Conservation (phyloP, 2,797 vertebrate genomes). For the Sebastes melanostomus region DNA sequence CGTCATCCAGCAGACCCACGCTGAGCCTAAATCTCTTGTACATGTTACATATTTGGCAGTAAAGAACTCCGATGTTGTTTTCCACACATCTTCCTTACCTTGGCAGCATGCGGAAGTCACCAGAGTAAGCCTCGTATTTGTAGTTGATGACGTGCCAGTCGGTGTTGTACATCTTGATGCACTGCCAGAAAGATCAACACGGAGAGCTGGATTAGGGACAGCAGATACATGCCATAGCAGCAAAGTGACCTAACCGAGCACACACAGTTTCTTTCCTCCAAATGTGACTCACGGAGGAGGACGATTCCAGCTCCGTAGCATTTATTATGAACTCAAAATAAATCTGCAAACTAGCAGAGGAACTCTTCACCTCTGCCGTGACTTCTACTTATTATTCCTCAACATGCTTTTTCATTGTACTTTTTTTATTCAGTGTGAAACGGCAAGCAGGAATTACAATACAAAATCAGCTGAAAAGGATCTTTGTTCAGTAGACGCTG, state of each 20-base stretch:
- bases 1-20: not conserved
- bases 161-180: constrained; percentile 96
- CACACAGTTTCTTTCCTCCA: not conserved
- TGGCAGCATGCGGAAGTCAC: constrained; percentile 95
- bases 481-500: constrained; percentile 40
- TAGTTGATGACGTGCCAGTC: constrained; percentile 96
- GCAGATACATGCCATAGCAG: constrained; percentile 1
- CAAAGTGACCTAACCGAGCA: not conserved
- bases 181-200: constrained; percentile 84
- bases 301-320: not conserved
- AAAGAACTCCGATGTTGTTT: not conserved
- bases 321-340: not conserved
- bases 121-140: constrained; percentile 97
- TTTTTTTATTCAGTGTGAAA: constrained; percentile 15
- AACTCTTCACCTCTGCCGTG: not conserved
- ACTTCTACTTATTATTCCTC: not conserved
- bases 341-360: not conserved
- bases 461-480: constrained; percentile 25
- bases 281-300: not conserved
- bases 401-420: not conserved
- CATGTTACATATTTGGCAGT: not conserved
- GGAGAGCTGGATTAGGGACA: constrained; percentile 52
- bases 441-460: constrained; percentile 1
- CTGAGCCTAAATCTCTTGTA: constrained; percentile 31
- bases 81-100: constrained; percentile 82